phyloP scores from a whole-genome alignment of 2,113 vertebrate genomes.

The Cyphomyrus plagiostoma region DNA sequence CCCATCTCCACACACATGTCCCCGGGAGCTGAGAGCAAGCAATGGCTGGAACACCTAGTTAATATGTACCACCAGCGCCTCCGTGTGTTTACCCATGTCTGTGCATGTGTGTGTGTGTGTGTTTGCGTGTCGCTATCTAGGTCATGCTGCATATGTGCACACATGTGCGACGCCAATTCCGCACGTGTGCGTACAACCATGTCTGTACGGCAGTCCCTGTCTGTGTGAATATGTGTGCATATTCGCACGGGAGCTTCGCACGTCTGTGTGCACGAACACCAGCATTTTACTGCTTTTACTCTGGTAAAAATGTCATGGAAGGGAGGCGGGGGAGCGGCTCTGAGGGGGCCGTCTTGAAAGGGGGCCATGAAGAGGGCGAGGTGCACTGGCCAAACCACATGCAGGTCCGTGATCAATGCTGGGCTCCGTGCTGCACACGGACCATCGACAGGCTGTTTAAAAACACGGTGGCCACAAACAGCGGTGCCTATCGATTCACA shows the following conservation, averaged over 20 bases:
- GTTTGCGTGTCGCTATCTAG: not conserved
- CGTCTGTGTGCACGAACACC: constrained; percentile 27
- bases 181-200: not conserved
- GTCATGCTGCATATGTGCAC: not conserved
- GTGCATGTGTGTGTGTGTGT: not conserved
- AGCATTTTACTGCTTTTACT: not conserved
- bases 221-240: constrained; percentile 32
- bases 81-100: not conserved
- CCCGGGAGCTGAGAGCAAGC: not conserved
- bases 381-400: not conserved
- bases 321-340: not conserved
- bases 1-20: not conserved
- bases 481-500: not conserved
- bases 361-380: not conserved
- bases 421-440: not conserved
- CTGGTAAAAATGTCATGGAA: not conserved
- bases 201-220: not conserved
- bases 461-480: not conserved
- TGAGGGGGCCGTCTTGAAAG: not conserved
- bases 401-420: not conserved
- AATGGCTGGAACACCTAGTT: constrained; percentile 1
- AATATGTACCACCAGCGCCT: not conserved
- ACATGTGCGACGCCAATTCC: not conserved
- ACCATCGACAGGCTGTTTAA: not conserved
- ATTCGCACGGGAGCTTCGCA: constrained; percentile 43